phyloP scores from a whole-genome alignment of 1,140 invertebrate genomes.

The Caerostris extrusa region DNA sequence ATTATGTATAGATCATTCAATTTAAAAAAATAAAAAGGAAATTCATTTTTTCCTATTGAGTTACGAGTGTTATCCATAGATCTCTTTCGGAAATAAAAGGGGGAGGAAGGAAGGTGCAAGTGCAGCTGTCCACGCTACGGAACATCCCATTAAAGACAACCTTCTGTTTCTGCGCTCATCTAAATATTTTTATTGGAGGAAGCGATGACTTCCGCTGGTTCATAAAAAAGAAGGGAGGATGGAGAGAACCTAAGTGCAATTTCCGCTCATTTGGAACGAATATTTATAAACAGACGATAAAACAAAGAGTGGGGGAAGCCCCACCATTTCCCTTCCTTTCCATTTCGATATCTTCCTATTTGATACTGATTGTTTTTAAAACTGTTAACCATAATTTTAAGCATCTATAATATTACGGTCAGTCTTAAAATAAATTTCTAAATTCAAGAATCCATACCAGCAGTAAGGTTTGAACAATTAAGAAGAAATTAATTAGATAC shows the following conservation, averaged over 20 bases:
- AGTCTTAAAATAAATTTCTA: no score
- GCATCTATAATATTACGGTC: no score
- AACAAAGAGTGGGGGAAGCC: background rate
- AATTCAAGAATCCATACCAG: no score
- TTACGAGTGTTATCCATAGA: background rate
- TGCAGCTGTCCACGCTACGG: background rate
- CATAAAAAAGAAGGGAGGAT: constrained; percentile 28
- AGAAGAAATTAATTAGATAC: no score
- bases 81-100: background rate
- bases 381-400: no score
- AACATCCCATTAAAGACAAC: background rate
- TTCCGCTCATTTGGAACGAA: background rate
- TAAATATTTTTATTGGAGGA: constrained; percentile 59
- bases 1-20: no score
- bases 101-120: background rate
- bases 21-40: background rate
- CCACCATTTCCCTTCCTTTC: no score
- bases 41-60: background rate
- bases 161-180: background rate
- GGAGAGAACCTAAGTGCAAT: constrained; percentile 4
- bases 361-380: no score
- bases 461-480: no score
- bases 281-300: constrained; percentile 45
- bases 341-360: no score
- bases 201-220: constrained; percentile 27